Evolutionary conservation across 2,113 vertebrate species (phyloP), one percentile per base, ranked within the genome.

Genomic region (Craseonycteris thonglongyai): DNA sequence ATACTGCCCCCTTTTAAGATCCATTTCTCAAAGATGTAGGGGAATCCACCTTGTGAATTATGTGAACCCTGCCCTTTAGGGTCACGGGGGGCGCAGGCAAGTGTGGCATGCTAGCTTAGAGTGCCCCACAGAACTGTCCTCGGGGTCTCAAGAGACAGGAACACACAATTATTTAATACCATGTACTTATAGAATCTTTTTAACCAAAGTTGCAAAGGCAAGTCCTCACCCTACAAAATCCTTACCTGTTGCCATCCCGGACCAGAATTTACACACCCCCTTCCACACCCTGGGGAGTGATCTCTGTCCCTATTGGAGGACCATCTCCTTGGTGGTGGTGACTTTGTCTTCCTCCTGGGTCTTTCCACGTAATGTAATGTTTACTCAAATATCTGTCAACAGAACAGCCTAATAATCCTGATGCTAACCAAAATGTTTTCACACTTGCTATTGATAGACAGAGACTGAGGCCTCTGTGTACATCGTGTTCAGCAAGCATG

Each of bases 101-200:
- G 8, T 35, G 5, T 13, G n/a, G 6, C 7, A 5, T 19, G 5
- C 5, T 10, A 12, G 5, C 16, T 28, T 22, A 38, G 5, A 38
- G 19, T 1, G 3, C 6, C 26, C 28, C 26, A 13, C 30, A 0
- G 2, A 76, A n/a, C 14, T 30, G 42, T 35, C 14, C 24, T 69
- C 26, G 3, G 19, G 7, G 22, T 58, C 68, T 86, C 47, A 66
- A 56, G 35, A 7, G 33, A 9, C 33, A 82, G 63, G 15, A 72
- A 82, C 81, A 4, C 30, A 35, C 11, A 10, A n/a, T 61, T 42
- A 72, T 11, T 80, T 56, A 75, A 21, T 59, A 26, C n/a, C 33
- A 40, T 59, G 30, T n/a, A n/a, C n/a, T n/a, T n/a, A n/a, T 68
- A 33, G 61, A 84, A 26, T 45, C 72, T 81, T 85, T 63, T 38